A percentile compares a stretch with the other conserved stretches of the same genome.
These are phyloP conservation scores for Pygmarrhopalites habei DNA, from an alignment of 1,140 invertebrate genomes.

Conservation along the genomic window DNA sequence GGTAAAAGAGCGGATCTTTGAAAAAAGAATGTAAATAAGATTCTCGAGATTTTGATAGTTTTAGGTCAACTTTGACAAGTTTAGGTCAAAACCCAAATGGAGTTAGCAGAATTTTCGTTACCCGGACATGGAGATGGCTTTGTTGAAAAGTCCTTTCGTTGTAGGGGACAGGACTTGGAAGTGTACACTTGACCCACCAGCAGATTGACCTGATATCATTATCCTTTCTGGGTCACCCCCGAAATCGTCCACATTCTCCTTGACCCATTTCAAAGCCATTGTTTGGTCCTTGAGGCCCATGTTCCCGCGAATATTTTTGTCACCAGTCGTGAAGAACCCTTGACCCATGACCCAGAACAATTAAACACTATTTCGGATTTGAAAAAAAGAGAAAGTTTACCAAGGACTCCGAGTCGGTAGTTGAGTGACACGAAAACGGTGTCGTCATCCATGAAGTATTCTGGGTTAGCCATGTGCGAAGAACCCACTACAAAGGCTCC, in stretches of 20 bases:
- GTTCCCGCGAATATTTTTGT: constrained; percentile 87
- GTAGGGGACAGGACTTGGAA: not conserved
- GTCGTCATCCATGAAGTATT: constrained; percentile 13
- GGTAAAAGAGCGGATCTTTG: not conserved
- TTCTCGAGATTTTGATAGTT: no score
- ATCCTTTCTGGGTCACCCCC: constrained; percentile 60
- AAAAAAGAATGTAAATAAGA: no score
- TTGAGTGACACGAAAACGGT: constrained; percentile 26
- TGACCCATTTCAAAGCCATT: constrained; percentile 80
- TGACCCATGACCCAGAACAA: not conserved
- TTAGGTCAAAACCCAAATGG: no score
- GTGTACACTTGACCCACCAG: not conserved
- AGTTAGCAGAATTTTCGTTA: no score
- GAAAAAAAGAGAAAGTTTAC: constrained; percentile 1
- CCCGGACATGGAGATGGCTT: not conserved
- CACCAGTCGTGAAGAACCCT: constrained; percentile 78
- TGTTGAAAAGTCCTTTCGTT: not conserved
- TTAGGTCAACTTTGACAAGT: no score
- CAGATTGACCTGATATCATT: not conserved
- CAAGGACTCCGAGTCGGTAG: constrained; percentile 29
- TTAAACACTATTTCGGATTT: not conserved
- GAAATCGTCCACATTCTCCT: constrained; percentile 80
- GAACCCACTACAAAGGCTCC: constrained; percentile 40
- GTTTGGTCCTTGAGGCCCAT: constrained; percentile 89
- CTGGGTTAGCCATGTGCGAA: not conserved